Conservation (phyloP, 2,797 vertebrate genomes). For the Rhinella marina region DNA sequence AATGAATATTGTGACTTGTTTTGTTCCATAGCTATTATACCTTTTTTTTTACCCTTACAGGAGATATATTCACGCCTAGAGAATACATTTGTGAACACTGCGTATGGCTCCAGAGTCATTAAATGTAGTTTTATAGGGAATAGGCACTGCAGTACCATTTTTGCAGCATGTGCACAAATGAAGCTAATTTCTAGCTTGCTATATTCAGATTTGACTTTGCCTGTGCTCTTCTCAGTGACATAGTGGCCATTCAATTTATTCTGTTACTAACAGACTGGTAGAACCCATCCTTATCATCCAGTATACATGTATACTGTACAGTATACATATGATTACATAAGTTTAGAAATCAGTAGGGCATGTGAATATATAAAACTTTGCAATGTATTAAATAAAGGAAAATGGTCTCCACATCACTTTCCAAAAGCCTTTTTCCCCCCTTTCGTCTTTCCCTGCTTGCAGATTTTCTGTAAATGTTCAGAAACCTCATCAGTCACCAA, state of each 20-base stretch:
- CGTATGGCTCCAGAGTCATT: not conserved
- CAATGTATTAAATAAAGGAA: too few species aligned
- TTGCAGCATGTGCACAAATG: not conserved
- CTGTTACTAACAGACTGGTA: not conserved
- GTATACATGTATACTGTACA: too few species aligned
- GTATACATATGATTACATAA: not conserved
- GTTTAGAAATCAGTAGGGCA: not conserved
- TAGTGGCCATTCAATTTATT: not conserved
- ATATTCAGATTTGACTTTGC: not conserved
- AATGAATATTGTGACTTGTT: conserved; percentile 1
- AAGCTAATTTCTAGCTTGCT: not conserved
- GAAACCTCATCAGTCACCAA: not conserved
- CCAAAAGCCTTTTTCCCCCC: too few species aligned
- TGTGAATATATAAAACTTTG: too few species aligned
- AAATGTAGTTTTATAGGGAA: not conserved
- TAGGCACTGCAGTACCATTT: not conserved
- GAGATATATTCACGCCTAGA: not conserved
- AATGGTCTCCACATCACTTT: too few species aligned
- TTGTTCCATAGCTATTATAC: not conserved
- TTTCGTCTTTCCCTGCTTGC: not conserved
- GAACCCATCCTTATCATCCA: too few species aligned
- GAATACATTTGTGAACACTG: not conserved
- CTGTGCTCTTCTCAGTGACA: not conserved
- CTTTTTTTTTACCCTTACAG: not conserved
- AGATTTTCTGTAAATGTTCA: not conserved